Conservation (phyloP, 2,797 vertebrate species). For the Vultur gryphus region DNA sequence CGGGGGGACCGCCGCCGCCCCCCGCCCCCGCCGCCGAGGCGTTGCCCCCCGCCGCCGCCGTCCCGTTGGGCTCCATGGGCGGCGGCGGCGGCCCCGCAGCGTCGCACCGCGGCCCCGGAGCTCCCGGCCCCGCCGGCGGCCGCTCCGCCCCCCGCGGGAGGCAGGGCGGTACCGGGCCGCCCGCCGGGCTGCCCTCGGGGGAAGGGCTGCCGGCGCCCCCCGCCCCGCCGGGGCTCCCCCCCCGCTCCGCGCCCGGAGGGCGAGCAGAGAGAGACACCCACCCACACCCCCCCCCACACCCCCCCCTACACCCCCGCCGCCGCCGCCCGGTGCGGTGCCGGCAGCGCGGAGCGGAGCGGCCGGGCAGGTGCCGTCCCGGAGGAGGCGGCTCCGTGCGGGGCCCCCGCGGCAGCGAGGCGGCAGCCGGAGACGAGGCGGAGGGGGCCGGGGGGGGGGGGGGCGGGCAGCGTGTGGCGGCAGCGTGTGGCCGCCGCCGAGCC, state of each 20-base stretch:
- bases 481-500: background rate
- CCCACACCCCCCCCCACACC: background rate
- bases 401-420: background rate
- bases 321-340: background rate
- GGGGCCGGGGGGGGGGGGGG: background rate
- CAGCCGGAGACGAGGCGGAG: background rate
- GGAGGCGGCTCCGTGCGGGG: background rate
- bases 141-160: conserved; percentile 27
- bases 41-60: conserved; percentile 56
- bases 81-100: background rate
- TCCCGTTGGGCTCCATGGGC: conserved; percentile 59
- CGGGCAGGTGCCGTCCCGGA: background rate
- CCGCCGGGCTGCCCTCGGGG: background rate
- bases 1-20: background rate
- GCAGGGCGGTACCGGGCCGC: background rate
- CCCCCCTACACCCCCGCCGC: background rate
- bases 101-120: background rate
- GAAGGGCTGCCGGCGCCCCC: background rate
- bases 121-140: background rate
- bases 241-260: background rate
- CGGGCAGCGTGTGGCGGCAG: background rate
- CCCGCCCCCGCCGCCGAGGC: background rate
- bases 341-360: background rate
- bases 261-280: background rate
- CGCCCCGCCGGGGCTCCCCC: background rate